Base-by-base conservation (phyloP, 1,140 invertebrate species). In the Wiebesia pumilae region DNA sequence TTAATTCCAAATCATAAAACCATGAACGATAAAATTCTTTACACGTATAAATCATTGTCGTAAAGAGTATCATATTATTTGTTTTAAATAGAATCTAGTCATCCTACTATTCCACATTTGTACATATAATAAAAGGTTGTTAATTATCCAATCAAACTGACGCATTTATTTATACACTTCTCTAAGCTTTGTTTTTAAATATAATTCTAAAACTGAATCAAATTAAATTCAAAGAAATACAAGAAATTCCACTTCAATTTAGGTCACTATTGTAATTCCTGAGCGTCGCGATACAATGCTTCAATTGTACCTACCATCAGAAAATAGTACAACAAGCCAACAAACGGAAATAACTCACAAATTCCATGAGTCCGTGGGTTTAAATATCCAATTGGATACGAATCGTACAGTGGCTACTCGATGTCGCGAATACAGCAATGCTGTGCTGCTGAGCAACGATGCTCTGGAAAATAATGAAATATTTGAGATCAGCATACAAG, bases 381-480 rank as follows among this genome's bases (percentile, higher is more conserved):
- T 97, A 87, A 97, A 97, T 90, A 95, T 98, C 19, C 92, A 95
- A 71, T 87, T 98, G 51, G 95, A 95, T 88, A 95, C 96, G 86
- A 96, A 96, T 84, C 95, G 95, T 88, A 94, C 95, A 0, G 92
- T 96, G 6, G 97, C 97, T 0, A 94, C 94, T 33, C 94, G 97
- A 24, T 94, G 95, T 9, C 93, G 94, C 54, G 95, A 96, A 87
- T 96, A 95, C 78, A 95, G 95, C 81, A 96, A 96, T 71, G 96
- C 96, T 3, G 92, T 98, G 12, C 95, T 97, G 21, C 96, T 97
- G 86, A 97, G 97, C 89, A 95, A 96, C 33, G 94, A 95, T 16
- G 95, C 96, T 30, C 93, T 98, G 24, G 95, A 95, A 62, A 95
- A 96, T 83, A 97, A 97, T 89, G 96, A 97, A 90, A 91, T 97